Evolutionary conservation across 1,140 invertebrate genomes (phyloP), one percentile per base, ranked within the genome.

Genomic region (Procambarus clarkii): DNA sequence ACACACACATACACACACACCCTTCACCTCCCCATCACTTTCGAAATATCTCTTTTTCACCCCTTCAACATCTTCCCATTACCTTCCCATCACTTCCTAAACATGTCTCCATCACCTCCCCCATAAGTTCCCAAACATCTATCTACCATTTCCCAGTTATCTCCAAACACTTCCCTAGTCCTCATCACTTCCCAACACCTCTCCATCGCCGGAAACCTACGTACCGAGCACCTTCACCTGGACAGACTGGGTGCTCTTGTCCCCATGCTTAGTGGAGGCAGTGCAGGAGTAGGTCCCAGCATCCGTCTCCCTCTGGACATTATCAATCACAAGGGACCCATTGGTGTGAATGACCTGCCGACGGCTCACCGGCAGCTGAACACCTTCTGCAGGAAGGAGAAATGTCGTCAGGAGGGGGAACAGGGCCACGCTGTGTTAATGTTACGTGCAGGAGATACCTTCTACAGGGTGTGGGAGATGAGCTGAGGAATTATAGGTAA

Each of bases 191-290:
- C 34, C 34, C 34, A 34, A 18, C 50, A 54, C 4, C 46, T 64
- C 78, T 21, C 45, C 50, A 24, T 48, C 46, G 5, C 4, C 64
- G 18, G 50, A 46, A 50, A 34, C 3, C 5, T 15, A 91, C 90
- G 44, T 87, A 95, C 95, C 98, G 94, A 98, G 96, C 93, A 99
- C 97, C 94, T 98, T 97, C 95, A 98, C 99, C 89, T 98, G 97
- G 92, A 99, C 97, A 93, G 97, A 95, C 85, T 93, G 88, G 88
- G 93, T 93, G 24, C 93, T 92, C 18, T 92, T 92, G 69, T 93
- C 91, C 45, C 93, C 87, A 45, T 92, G 91, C 44, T 92, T 92
- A 78, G 95, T 95, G 7, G 90, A 92, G 2, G 95, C 95, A 0
- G 93, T 94, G 93, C 95, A 96, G 0, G 93, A 94, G 93, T 96